phyloP scores from a whole-genome alignment of 2,888 invertebrate genomes.

The Odontocerum albicorne region DNA sequence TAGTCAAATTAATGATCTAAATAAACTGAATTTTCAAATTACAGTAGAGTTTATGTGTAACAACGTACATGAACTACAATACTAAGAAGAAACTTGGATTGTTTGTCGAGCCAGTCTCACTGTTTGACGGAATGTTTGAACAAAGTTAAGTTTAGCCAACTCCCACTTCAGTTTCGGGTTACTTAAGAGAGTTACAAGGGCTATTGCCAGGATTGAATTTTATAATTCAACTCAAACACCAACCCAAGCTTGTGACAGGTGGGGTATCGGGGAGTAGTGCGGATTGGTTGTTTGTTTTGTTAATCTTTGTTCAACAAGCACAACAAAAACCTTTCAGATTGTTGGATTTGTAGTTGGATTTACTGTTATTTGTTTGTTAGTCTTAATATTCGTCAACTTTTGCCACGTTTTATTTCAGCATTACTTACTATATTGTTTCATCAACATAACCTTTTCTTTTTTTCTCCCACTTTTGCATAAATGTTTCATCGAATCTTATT shows the following conservation, averaged over 20 bases:
- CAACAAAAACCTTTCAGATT: background rate
- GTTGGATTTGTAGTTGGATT: background rate
- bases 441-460: too few relatives aligned
- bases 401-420: too few relatives aligned
- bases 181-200: constrained; percentile 15
- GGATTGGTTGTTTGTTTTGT: constrained; percentile 3
- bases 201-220: constrained; percentile 24
- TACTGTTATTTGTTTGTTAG: background rate
- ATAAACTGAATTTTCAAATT: too few relatives aligned
- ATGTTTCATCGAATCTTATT: too few relatives aligned
- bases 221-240: constrained; percentile 26
- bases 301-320: constrained; percentile 4
- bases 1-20: too few relatives aligned
- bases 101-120: constrained; percentile 11
- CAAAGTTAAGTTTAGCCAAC: constrained; percentile 18
- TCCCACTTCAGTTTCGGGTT: constrained; percentile 16
- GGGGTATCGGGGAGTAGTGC: constrained; percentile 1
- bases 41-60: too few relatives aligned
- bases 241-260: constrained; percentile 14
- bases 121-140: constrained; percentile 23
- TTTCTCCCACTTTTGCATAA: too few relatives aligned
- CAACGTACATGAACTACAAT: too few relatives aligned
- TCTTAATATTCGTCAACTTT: background rate
- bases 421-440: too few relatives aligned
- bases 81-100: constrained; percentile 9